Evolutionary conservation across 2,113 vertebrate species (phyloP).

Genomic region (Misgurnus anguillicaudatus): DNA sequence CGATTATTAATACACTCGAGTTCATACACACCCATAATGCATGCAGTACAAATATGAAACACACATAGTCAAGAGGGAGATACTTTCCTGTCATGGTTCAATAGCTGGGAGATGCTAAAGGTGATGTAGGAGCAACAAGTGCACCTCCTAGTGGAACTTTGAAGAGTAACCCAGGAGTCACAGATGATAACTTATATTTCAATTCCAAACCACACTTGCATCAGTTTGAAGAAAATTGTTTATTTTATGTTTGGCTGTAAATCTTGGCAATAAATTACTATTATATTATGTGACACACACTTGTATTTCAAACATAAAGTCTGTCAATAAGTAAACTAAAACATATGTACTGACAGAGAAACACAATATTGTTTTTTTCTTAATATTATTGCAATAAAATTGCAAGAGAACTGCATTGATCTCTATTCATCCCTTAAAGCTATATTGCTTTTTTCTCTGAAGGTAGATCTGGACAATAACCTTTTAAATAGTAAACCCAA

Average conservation of each 20-base stretch:
- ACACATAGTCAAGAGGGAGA: neutral
- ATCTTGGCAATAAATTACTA: neutral
- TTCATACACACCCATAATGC: neutral
- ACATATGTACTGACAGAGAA: neutral
- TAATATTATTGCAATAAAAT: neutral
- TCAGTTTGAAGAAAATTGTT: neutral
- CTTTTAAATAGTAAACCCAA: slow-evolving; percentile 85
- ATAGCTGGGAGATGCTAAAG: slow-evolving; percentile 9
- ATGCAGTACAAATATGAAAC: neutral
- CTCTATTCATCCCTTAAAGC: neutral
- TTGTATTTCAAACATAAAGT: neutral
- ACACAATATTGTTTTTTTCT: too few species aligned
- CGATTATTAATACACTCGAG: neutral
- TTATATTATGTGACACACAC: neutral
- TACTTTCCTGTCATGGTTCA: neutral
- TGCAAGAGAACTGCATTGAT: neutral
- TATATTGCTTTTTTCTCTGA: slow-evolving; percentile 49
- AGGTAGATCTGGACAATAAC: slow-evolving; percentile 60
- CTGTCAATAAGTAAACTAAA: neutral
- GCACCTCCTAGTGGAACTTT: slow-evolving; percentile 44
- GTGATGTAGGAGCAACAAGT: slow-evolving; percentile 30
- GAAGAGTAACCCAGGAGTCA: neutral
- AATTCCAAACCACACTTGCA: neutral
- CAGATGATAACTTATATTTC: neutral
- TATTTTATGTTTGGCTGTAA: neutral